These are phyloP conservation scores for Echeneis naucrates DNA, from an alignment of 2,797 vertebrate species.

Conservation along the genomic window DNA sequence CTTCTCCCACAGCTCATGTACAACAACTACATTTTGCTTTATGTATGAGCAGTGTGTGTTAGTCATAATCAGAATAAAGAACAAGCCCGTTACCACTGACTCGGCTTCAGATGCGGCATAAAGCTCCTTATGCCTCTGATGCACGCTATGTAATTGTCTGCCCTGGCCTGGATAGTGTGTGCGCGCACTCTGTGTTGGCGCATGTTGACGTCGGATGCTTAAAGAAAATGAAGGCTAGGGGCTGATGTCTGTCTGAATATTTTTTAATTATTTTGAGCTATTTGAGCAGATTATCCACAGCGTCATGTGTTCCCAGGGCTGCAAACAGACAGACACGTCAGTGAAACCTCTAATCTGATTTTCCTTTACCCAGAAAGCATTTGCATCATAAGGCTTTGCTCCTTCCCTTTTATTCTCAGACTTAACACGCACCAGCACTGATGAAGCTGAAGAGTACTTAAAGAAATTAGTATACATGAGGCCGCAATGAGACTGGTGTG, in stretches of 20 bases:
- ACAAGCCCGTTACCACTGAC: conserved; percentile 21
- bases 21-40: conserved; percentile 18
- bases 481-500: conserved; percentile 14
- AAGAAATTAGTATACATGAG: conserved; percentile 5
- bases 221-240: conserved; percentile 43
- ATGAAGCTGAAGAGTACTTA: not conserved
- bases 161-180: not conserved
- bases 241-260: conserved; percentile 53
- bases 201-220: conserved; percentile 22
- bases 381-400: conserved; percentile 34
- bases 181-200: conserved; percentile 24
- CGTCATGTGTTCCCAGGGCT: conserved; percentile 62
- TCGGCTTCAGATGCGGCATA: conserved; percentile 33
- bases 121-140: conserved; percentile 34
- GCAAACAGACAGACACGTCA: conserved; percentile 50
- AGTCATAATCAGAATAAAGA: conserved; percentile 34
- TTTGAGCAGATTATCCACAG: conserved; percentile 65
- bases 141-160: conserved; percentile 23
- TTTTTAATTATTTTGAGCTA: conserved; percentile 71
- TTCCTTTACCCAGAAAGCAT: conserved; percentile 34
- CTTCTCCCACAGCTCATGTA: conserved; percentile 32
- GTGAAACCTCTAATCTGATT: conserved; percentile 62
- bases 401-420: conserved; percentile 13
- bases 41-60: not conserved
- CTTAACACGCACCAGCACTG: not conserved